A percentile compares a stretch with the other conserved stretches of the same genome.
These are phyloP conservation scores for Xestoiulus laeticollis DNA, from an alignment of 2,888 invertebrate genomes.

Conservation along the genomic window DNA sequence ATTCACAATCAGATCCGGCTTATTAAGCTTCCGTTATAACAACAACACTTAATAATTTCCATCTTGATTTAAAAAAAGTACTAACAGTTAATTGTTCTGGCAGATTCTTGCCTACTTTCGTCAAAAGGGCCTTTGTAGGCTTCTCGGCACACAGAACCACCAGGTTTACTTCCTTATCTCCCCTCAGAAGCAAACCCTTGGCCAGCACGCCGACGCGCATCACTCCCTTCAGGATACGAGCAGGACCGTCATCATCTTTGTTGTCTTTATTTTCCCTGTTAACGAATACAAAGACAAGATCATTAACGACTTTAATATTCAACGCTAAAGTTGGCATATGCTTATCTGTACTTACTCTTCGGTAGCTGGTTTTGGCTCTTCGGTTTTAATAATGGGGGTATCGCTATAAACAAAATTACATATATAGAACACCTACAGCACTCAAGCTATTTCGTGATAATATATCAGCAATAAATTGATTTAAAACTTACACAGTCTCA, in stretches of 20 bases:
- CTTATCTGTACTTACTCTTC: constrained; percentile 32
- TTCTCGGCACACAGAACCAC: constrained; percentile 95
- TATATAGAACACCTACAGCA: neutral
- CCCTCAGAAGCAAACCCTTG: constrained; percentile 87
- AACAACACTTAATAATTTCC: too few species aligned
- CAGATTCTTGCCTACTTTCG: constrained; percentile 84
- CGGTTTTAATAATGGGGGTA: neutral
- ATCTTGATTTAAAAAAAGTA: neutral
- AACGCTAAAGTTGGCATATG: too few species aligned
- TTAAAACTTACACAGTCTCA: constrained; percentile 64
- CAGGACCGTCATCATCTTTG: constrained; percentile 67
- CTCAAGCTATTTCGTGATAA: neutral
- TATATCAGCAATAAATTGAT: neutral
- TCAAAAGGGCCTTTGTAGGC: constrained; percentile 85
- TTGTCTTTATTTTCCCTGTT: neutral
- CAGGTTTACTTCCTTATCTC: constrained; percentile 88
- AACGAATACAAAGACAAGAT: neutral
- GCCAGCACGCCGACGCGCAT: constrained; percentile 95
- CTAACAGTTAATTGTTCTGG: constrained; percentile 78
- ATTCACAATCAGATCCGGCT: too few species aligned
- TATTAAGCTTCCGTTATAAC: too few species aligned
- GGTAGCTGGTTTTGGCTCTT: neutral
- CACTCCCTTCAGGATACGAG: constrained; percentile 89
- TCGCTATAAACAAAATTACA: neutral
- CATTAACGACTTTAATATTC: neutral